Conservation (phyloP, 2,888 invertebrate genomes). For the Drosophila suboccidentalis region DNA sequence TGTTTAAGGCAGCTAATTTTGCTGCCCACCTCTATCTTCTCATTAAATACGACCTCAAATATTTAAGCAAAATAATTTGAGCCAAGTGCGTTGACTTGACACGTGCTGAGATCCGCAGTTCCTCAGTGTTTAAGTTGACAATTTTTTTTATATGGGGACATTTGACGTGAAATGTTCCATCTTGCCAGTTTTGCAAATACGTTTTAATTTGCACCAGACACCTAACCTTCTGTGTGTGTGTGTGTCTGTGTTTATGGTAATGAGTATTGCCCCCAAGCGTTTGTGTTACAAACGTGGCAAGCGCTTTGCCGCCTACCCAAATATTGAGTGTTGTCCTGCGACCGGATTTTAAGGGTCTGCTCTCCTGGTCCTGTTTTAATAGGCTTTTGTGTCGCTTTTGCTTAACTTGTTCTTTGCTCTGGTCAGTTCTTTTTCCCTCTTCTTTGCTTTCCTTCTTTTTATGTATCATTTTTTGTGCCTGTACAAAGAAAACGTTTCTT, state of each 20-base stretch:
- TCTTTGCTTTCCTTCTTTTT: slow-evolving; percentile 13
- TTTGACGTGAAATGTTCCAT: slow-evolving; percentile 24
- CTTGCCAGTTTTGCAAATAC: slow-evolving; percentile 49
- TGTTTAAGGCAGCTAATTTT: slow-evolving; percentile 39
- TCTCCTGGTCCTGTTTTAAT: slow-evolving; percentile 51
- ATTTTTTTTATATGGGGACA: slow-evolving; percentile 32
- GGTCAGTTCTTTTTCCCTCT: slow-evolving; percentile 13
- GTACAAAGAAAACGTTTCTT: slow-evolving; percentile 30
- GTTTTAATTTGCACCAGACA: slow-evolving; percentile 50
- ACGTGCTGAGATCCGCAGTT: slow-evolving; percentile 13
- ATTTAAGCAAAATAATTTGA: slow-evolving; percentile 23
- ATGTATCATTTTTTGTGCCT: slow-evolving; percentile 41
- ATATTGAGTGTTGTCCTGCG: slow-evolving; percentile 49
- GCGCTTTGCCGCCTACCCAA: slow-evolving; percentile 58
- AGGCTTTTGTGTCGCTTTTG: slow-evolving; percentile 61
- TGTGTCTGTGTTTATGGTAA: slow-evolving; percentile 15
- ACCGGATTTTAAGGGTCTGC: slow-evolving; percentile 26
- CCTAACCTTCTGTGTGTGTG: slow-evolving; percentile 12
- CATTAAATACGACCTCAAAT: slow-evolving; percentile 6
- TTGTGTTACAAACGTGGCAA: slow-evolving; percentile 52
- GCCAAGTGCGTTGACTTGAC: slow-evolving; percentile 24
- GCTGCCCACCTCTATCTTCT: neutral
- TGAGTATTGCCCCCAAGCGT: slow-evolving; percentile 44
- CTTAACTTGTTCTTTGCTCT: slow-evolving; percentile 39
- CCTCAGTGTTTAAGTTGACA: slow-evolving; percentile 39